Conservation (phyloP, 92 coral and sea anemone species). For the Epizoanthus illoricatus region DNA sequence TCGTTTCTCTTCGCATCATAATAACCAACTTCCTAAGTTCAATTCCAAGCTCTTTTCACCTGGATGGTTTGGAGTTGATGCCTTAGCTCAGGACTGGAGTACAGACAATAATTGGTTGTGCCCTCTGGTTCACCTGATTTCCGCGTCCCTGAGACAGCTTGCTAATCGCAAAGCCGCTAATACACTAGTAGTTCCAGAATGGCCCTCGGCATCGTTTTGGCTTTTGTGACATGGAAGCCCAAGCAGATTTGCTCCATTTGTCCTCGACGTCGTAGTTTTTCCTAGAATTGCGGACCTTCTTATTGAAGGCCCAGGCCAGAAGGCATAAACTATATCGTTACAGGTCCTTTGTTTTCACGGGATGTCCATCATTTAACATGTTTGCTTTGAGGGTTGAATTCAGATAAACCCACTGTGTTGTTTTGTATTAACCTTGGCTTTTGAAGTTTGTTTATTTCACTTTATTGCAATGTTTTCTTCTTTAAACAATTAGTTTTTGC, state of each 20-base stretch:
- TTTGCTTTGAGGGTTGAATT: conserved; percentile 22
- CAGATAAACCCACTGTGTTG: not conserved
- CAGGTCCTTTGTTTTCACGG: conserved; percentile 18
- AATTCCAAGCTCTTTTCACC: not conserved
- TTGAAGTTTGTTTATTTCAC: not conserved
- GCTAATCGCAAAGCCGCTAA: conserved; percentile 8
- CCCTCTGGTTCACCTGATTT: not conserved
- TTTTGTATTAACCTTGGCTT: no score
- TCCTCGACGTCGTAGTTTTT: not conserved
- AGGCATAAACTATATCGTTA: not conserved
- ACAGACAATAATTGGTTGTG: conserved; percentile 12
- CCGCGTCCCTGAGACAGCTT: no score
- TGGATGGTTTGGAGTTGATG: not conserved
- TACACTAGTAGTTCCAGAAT: conserved; percentile 26
- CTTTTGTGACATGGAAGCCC: conserved; percentile 11
- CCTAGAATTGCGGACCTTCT: conserved; percentile 13
- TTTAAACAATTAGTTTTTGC: not conserved
- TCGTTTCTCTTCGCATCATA: conserved; percentile 1
- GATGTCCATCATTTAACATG: conserved; percentile 30
- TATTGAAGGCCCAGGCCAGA: conserved; percentile 20
- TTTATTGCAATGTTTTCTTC: not conserved
- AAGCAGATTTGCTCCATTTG: conserved; percentile 2
- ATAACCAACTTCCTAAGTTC: not conserved
- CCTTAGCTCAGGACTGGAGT: conserved; percentile 24
- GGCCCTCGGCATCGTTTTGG: conserved; percentile 36